Evolutionary conservation across 1,140 invertebrate genomes (phyloP), one percentile per base, ranked within the genome.

Genomic region (Helicorthomorpha holstii): DNA sequence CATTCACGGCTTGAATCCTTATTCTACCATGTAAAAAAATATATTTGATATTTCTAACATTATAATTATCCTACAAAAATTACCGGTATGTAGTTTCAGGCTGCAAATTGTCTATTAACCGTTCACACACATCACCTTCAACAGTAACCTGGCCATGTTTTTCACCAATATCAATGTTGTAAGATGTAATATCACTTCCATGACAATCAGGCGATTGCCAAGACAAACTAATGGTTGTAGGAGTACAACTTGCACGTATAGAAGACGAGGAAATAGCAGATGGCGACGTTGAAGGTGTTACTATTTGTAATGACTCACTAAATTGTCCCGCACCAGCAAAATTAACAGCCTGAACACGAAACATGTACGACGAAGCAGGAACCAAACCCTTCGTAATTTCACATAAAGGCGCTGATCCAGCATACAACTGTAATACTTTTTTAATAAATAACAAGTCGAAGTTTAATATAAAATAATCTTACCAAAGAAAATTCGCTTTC

Each of bases 1-100:
- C 74, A 66, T 87, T 91, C 3, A 86, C 75, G 38, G 85, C 88
- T 64, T 84, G 82, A 25, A 87, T 75, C 52, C 80, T 74, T 48
- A 86, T 75, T 64, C 79, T 81, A 60, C 51, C 61, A 44, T 42
- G 25, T 14, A 51, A 14, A 60, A 24, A 45, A 24, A 46, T 26
- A 50, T 21, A 10, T 47, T 52, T 50, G 49, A 19, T 19, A 4
- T n/a, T 51, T 14, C 50, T 48, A 4, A 10, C 4, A 49, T 49
- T 7, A 49, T n/a, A 25, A 10, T n/a, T 49, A 10, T 22, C 34
- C 1, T 14, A 14, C 25, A 21, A 26, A 43, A 62, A 65, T 60
- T 62, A 76, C 74, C 67, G 75, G 65, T 76, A 76, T 1, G 65
- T 60, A 42, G 76, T 76, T 57, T 76, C 71, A 27, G 76, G 75